These are phyloP conservation scores for Columba livia DNA, from an alignment of 2,113 vertebrate genomes.

Conservation along the genomic window DNA sequence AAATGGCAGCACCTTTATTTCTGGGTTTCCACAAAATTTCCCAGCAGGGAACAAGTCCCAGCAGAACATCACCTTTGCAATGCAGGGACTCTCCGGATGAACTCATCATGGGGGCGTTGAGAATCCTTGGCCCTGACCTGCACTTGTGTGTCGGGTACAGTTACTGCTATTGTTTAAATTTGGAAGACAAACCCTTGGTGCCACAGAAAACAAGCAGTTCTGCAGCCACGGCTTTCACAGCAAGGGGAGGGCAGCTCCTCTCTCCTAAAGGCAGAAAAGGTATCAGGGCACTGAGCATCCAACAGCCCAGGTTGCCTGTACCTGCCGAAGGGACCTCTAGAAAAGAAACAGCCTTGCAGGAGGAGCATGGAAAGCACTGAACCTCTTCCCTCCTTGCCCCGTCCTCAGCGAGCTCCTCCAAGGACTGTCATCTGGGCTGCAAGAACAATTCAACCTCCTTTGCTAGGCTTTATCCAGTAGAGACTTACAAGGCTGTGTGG, in stretches of 20 bases:
- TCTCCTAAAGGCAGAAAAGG: neutral
- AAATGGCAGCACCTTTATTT: neutral
- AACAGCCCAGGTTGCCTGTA: neutral
- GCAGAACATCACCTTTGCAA: neutral
- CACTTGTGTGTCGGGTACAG: neutral
- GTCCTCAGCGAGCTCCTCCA: neutral
- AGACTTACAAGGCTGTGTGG: conserved; percentile 25
- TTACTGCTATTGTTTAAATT: neutral
- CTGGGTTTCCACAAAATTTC: conserved; percentile 16
- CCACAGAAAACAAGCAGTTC: neutral
- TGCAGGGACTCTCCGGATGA: neutral
- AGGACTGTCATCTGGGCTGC: neutral
- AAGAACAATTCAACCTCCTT: neutral
- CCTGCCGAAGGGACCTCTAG: neutral
- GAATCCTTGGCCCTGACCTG: neutral
- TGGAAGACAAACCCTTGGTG: neutral
- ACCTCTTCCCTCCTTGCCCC: neutral
- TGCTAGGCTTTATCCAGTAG: neutral
- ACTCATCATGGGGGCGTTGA: neutral
- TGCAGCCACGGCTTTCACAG: neutral
- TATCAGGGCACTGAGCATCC: neutral
- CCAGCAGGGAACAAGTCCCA: conserved; percentile 40
- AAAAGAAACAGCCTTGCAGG: neutral
- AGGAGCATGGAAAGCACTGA: neutral
- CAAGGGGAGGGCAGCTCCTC: neutral